Evolutionary conservation across 53 echinoderm and acorn worm species (phyloP).

Genomic region (Echinarachnius parma): DNA sequence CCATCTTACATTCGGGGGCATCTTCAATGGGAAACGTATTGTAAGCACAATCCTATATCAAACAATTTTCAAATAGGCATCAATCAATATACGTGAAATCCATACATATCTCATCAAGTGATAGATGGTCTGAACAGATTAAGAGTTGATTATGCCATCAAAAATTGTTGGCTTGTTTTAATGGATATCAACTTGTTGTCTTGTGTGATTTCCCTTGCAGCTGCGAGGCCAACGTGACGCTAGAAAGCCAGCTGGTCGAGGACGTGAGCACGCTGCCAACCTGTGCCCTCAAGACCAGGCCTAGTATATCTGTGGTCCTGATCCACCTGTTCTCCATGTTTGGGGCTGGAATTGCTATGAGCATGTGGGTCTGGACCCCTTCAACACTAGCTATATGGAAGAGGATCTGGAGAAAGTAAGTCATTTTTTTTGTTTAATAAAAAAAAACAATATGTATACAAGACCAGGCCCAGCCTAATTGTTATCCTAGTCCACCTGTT

Average conservation of each 20-base stretch:
- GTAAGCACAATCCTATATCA: no score
- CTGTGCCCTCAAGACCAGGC: slow-evolving; percentile 68
- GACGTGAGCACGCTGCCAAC: slow-evolving; percentile 43
- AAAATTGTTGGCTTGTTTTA: not conserved
- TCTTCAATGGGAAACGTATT: no score
- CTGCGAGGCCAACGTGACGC: slow-evolving; percentile 88
- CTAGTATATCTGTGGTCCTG: slow-evolving; percentile 76
- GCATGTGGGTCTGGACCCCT: slow-evolving; percentile 97
- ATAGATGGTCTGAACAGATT: no score
- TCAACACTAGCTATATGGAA: slow-evolving; percentile 86
- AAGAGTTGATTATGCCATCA: no score
- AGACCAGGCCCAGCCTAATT: slow-evolving; percentile 69
- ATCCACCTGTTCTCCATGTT: slow-evolving; percentile 93
- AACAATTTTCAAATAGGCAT: no score
- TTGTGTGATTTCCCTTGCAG: slow-evolving; percentile 33
- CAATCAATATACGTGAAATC: no score
- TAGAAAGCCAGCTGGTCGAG: slow-evolving; percentile 46
- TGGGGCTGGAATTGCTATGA: slow-evolving; percentile 97
- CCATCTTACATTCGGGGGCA: no score
- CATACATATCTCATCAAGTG: no score
- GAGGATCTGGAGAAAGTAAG: slow-evolving; percentile 92
- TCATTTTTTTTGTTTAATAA: not conserved
- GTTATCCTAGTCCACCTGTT: slow-evolving; percentile 11
- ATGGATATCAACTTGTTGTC: not conserved
- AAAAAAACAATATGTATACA: not conserved